Conservation (phyloP, 2,797 vertebrate species). For the Manis pentadactyla region DNA sequence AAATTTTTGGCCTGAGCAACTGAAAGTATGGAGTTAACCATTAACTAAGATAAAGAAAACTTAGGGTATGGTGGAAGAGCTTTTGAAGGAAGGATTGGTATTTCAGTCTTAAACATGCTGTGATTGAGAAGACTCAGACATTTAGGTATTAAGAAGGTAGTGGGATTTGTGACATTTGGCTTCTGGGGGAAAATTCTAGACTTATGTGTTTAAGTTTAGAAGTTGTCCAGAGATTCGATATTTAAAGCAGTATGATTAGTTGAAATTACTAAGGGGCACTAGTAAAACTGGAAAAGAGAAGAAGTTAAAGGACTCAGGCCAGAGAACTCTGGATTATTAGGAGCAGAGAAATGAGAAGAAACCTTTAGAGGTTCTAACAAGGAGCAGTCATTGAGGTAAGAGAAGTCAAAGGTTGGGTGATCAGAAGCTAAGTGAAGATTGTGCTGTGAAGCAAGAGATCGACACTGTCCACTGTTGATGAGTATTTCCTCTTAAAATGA, state of each 20-base stretch:
- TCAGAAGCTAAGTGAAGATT: neutral
- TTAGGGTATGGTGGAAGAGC: neutral
- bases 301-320: neutral
- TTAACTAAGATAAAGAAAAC: neutral
- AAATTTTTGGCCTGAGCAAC: neutral
- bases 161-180: neutral
- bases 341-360: neutral
- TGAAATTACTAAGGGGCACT: neutral
- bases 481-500: constrained; percentile 3
- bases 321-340: neutral
- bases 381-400: neutral
- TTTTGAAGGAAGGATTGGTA: neutral
- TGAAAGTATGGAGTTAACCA: neutral
- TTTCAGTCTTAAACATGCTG: neutral
- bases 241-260: neutral
- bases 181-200: neutral
- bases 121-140: neutral
- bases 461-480: neutral
- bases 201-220: neutral
- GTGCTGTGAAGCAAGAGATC: neutral
- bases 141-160: neutral
- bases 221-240: neutral
- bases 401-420: neutral
- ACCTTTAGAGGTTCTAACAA: neutral
- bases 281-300: neutral